Evolutionary conservation across 2,888 invertebrate genomes (phyloP).

Genomic region (Eueremaeus valkanovi): DNA sequence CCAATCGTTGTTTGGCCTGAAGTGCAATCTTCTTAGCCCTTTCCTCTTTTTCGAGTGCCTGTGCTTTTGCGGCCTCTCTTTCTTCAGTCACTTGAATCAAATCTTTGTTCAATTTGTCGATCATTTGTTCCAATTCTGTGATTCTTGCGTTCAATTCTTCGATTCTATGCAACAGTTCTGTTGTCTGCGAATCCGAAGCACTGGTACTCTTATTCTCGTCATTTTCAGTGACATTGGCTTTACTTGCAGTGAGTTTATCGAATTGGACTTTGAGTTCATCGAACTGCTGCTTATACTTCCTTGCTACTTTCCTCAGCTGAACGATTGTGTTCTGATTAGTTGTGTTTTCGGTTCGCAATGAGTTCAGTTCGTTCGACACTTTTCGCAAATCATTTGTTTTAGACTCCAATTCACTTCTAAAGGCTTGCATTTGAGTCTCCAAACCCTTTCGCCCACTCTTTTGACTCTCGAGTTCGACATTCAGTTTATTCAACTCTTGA

Average conservation of each 20-base stretch:
- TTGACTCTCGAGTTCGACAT: conserved; percentile 58
- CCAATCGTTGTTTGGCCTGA: conserved; percentile 42
- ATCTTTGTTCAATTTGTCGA: conserved; percentile 53
- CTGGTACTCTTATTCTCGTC: conserved; percentile 51
- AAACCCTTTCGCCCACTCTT: conserved; percentile 53
- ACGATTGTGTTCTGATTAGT: conserved; percentile 1
- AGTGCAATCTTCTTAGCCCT: conserved; percentile 45
- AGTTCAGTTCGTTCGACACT: background rate
- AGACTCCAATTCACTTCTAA: conserved; percentile 57
- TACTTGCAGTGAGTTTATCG: conserved; percentile 45
- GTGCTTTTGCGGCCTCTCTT: conserved; percentile 42
- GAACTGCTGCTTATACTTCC: conserved; percentile 82
- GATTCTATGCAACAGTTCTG: conserved; percentile 44
- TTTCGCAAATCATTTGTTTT: conserved; percentile 8
- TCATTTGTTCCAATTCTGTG: conserved; percentile 54
- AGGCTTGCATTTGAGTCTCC: conserved; percentile 67
- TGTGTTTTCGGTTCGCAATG: conserved; percentile 43
- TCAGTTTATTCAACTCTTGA: conserved; percentile 53
- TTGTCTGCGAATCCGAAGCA: background rate
- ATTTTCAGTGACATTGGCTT: conserved; percentile 53
- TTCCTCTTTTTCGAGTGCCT: conserved; percentile 47
- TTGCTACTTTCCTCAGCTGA: conserved; percentile 70
- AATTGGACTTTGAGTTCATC: conserved; percentile 58
- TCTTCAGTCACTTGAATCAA: conserved; percentile 43
- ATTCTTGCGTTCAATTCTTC: conserved; percentile 54